A percentile compares a stretch with the other conserved stretches of the same genome.
Evolutionary conservation across 2,888 invertebrate genomes (phyloP).

Genomic region (Bellardia bayeri): DNA sequence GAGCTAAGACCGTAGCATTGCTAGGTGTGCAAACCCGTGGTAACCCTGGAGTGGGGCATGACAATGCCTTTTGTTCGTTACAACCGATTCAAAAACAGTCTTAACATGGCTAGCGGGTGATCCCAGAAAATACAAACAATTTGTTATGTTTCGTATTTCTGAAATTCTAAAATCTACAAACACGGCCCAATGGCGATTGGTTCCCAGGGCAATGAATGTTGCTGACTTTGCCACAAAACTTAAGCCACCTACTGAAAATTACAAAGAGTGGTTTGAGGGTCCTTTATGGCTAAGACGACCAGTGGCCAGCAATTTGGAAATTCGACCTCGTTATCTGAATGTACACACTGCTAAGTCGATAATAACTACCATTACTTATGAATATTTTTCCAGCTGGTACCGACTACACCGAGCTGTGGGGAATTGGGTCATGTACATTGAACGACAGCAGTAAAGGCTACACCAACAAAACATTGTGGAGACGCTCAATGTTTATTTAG

Average conservation of each 20-base stretch:
- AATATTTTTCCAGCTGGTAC: slow-evolving; percentile 13
- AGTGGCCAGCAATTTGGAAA: slow-evolving; percentile 56
- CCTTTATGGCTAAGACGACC: slow-evolving; percentile 43
- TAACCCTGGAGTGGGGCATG: no score
- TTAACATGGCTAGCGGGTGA: neutral
- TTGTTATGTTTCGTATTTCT: slow-evolving; percentile 1
- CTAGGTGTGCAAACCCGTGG: no score
- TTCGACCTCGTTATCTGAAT: neutral
- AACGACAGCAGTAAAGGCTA: neutral
- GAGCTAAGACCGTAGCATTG: no score
- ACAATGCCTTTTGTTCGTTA: no score
- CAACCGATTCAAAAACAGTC: slow-evolving; percentile 39
- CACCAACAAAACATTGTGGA: neutral
- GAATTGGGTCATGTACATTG: slow-evolving; percentile 32
- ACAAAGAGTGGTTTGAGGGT: slow-evolving; percentile 58
- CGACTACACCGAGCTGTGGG: slow-evolving; percentile 32
- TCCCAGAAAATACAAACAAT: neutral
- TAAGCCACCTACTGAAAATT: slow-evolving; percentile 23
- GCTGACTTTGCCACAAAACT: slow-evolving; percentile 40
- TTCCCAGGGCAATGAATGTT: slow-evolving; percentile 27
- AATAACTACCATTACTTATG: neutral
- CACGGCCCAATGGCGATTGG: neutral
- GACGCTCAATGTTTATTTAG: slow-evolving; percentile 11
- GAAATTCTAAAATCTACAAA: slow-evolving; percentile 11
- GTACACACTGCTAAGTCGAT: slow-evolving; percentile 16